Evolutionary conservation across 2,888 invertebrate genomes (phyloP).

Genomic region (Hyposoter didymator): DNA sequence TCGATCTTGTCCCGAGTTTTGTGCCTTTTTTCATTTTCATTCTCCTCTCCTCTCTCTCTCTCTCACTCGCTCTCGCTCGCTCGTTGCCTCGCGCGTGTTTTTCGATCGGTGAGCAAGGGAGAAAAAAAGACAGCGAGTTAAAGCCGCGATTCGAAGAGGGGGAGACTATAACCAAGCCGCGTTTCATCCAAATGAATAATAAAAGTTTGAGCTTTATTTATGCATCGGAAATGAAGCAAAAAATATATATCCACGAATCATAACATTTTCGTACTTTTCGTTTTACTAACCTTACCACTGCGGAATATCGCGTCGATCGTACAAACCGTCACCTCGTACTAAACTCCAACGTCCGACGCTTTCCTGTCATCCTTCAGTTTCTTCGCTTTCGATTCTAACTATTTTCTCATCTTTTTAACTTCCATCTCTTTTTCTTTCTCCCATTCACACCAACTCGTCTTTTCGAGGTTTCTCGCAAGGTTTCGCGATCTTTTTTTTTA

Average conservation of each 20-base stretch:
- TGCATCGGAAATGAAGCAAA: slow-evolving; percentile 1
- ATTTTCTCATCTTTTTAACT: slow-evolving; percentile 1
- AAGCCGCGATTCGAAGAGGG: background rate
- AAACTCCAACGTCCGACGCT: slow-evolving; percentile 50
- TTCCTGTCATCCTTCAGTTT: slow-evolving; percentile 49
- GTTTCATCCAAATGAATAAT: slow-evolving; percentile 43
- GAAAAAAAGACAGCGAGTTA: slow-evolving; percentile 3
- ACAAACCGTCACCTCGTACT: slow-evolving; percentile 59
- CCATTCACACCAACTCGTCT: background rate
- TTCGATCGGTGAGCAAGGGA: slow-evolving; percentile 29
- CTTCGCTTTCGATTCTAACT: slow-evolving; percentile 19
- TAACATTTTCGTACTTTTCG: slow-evolving; percentile 68
- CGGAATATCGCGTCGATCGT: slow-evolving; percentile 11
- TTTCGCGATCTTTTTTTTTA: slow-evolving; percentile 42
- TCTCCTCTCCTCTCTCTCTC: slow-evolving; percentile 9
- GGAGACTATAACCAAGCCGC: slow-evolving; percentile 4
- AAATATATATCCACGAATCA: slow-evolving; percentile 44
- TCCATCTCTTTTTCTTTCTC: slow-evolving; percentile 2
- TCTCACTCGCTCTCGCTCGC: background rate
- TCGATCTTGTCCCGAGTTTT: slow-evolving; percentile 46
- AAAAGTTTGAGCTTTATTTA: slow-evolving; percentile 13
- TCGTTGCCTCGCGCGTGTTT: slow-evolving; percentile 35
- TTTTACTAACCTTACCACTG: slow-evolving; percentile 73
- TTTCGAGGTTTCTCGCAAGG: background rate
- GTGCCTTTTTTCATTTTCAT: slow-evolving; percentile 20